Base-by-base conservation (phyloP, 2,888 invertebrate species). In the Apodemia mormo region DNA sequence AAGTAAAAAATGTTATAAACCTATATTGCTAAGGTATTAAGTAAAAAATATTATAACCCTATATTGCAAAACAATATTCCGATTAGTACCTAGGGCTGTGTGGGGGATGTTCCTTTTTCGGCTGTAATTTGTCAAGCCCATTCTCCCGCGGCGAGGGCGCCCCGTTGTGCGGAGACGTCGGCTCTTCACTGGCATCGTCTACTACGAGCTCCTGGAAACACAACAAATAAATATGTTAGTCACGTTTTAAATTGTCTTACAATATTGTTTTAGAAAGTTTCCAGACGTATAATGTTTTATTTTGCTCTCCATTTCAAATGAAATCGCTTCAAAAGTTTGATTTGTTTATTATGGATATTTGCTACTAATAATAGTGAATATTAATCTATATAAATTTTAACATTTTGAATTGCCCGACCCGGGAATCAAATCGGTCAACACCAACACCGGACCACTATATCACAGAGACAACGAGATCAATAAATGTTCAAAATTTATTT, bases 151-250 rank as follows among this genome's bases (percentile, higher is more conserved):
- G 97, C n/a, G 97, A 97, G 2, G 97, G 95, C n/a, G 97, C 97
- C 22, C 97, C 97, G 80, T 96, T 97, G 79, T 97, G 96, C 0
- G 97, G 97, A 68, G 97, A 97, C 68, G 96, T 95, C 8, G 97
- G 97, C 82, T 97, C 98, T 91, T 98, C 98, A 77, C 97, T 97
- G 68, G 98, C 98, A 81, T 97, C 98, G 88, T 99, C 99, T 40
- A 99, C 98, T 73, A 99, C 98, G 79, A 99, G 92, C 85, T 98
- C 98, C 93, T 98, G 97, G 84, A 98, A 97, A 37, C 14, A 67
- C 10, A 65, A 65, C 22, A 65, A 67, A 49, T 30, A 54, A 54
- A 54, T 54, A 54, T 54, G 52, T 54, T 54, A 54, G 7, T 54
- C 52, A 49, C 65, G 52, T 68, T 7, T 61, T 14, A 49, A 61